Conservation (phyloP, 2,113 vertebrate genomes). For the Mugil cephalus region DNA sequence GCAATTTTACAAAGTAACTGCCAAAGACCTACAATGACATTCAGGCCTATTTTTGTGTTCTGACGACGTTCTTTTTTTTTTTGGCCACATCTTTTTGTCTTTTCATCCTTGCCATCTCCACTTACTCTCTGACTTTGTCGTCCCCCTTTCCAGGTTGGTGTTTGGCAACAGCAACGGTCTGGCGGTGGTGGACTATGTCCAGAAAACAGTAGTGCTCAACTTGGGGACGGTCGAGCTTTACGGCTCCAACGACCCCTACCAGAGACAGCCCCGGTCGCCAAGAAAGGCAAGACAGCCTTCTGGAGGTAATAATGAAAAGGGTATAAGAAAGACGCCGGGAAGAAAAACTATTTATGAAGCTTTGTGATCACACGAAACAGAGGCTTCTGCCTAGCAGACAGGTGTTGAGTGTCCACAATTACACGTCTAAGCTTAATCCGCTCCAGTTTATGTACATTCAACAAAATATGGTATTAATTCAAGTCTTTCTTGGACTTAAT, state of each 20-base stretch:
- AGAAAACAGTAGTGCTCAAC: slow-evolving; percentile 96
- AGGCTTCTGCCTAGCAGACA: background rate
- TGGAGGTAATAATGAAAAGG: slow-evolving; percentile 87
- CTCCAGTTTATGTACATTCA: background rate
- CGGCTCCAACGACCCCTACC: slow-evolving; percentile 95
- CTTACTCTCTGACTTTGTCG: background rate
- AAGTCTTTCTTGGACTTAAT: too few species aligned
- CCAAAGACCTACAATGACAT: background rate
- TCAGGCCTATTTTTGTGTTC: too few species aligned
- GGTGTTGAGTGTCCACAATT: background rate
- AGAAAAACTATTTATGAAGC: background rate
- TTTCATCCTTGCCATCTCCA: slow-evolving; percentile 7
- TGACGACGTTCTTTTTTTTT: too few species aligned
- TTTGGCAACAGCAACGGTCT: slow-evolving; percentile 98
- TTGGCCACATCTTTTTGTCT: background rate
- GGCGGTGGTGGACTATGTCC: slow-evolving; percentile 97
- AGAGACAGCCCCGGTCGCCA: slow-evolving; percentile 96
- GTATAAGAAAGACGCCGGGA: background rate
- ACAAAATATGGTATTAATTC: too few species aligned
- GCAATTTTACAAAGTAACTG: slow-evolving; percentile 7
- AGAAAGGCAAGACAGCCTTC: slow-evolving; percentile 95
- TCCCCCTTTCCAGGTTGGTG: slow-evolving; percentile 82
- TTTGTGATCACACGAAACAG: background rate
- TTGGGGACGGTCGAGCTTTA: slow-evolving; percentile 94
- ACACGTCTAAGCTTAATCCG: background rate